Evolutionary conservation across 2,888 invertebrate genomes (phyloP).

Genomic region (Andrena haemorrhoa): DNA sequence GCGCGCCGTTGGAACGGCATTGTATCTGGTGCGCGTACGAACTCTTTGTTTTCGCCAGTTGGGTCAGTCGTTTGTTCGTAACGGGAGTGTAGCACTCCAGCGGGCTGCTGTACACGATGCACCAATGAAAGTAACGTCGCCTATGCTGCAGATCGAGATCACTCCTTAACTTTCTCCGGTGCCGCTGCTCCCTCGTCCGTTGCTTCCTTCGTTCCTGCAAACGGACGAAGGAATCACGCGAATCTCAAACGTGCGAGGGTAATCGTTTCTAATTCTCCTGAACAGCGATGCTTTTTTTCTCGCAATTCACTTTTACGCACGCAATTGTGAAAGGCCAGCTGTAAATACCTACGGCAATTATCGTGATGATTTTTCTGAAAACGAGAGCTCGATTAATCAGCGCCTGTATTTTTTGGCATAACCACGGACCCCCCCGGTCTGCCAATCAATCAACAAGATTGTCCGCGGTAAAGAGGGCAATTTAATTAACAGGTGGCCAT

Average conservation of each 20-base stretch:
- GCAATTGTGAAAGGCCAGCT: background rate
- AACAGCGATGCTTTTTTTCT: background rate
- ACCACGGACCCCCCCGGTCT: background rate
- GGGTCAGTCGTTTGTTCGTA: constrained; percentile 68
- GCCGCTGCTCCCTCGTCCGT: background rate
- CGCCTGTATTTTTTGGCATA: background rate
- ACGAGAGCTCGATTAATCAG: constrained; percentile 21
- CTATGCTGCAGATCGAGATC: constrained; percentile 3
- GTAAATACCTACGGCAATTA: constrained; percentile 33
- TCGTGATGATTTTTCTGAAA: background rate
- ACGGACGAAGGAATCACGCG: background rate
- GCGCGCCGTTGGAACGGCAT: constrained; percentile 23
- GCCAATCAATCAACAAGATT: constrained; percentile 18
- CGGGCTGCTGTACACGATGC: constrained; percentile 13
- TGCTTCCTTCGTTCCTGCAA: background rate
- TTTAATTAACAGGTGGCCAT: constrained; percentile 22
- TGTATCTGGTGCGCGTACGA: constrained; percentile 67
- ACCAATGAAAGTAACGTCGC: constrained; percentile 29
- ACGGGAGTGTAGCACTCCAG: constrained; percentile 48
- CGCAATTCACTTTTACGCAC: background rate
- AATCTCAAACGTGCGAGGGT: background rate
- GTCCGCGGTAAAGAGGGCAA: background rate
- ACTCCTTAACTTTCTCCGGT: background rate
- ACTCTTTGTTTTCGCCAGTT: constrained; percentile 69
- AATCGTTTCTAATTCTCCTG: background rate